These are phyloP conservation scores for Saguinus oedipus DNA, from an alignment of 2,797 vertebrate species.

Conservation along the genomic window DNA sequence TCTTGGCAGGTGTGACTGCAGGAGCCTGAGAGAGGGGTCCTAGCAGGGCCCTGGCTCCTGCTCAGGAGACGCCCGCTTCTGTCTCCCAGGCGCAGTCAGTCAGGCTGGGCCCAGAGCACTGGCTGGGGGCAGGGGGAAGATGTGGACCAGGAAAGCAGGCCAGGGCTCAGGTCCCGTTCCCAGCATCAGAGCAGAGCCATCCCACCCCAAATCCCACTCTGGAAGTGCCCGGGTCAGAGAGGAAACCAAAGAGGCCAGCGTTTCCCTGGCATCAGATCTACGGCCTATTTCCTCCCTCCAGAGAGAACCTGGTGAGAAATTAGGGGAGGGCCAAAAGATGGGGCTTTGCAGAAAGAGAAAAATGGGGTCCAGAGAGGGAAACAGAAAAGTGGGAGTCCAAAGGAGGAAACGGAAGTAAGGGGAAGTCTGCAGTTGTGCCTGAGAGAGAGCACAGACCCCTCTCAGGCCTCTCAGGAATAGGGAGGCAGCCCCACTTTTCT, in stretches of 20 bases:
- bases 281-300: slow-evolving; percentile 47
- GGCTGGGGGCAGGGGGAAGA: not conserved
- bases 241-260: not conserved
- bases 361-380: not conserved
- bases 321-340: not conserved
- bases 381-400: not conserved
- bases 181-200: not conserved
- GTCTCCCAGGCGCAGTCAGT: not conserved
- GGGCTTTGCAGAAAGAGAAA: not conserved
- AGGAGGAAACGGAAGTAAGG: not conserved
- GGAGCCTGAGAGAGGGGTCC: not conserved
- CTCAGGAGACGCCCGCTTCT: not conserved
- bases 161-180: not conserved
- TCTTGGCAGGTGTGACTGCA: not conserved
- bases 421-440: not conserved
- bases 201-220: not conserved
- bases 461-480: not conserved
- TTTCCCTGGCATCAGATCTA: slow-evolving; percentile 27
- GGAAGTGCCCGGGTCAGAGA: slow-evolving; percentile 33
- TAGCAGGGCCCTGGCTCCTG: not conserved
- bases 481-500: not conserved
- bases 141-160: not conserved
- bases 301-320: not conserved
- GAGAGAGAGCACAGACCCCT: not conserved
- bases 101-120: not conserved